phyloP scores from a whole-genome alignment of 2,797 vertebrate species.

The Psittacula derbiana region DNA sequence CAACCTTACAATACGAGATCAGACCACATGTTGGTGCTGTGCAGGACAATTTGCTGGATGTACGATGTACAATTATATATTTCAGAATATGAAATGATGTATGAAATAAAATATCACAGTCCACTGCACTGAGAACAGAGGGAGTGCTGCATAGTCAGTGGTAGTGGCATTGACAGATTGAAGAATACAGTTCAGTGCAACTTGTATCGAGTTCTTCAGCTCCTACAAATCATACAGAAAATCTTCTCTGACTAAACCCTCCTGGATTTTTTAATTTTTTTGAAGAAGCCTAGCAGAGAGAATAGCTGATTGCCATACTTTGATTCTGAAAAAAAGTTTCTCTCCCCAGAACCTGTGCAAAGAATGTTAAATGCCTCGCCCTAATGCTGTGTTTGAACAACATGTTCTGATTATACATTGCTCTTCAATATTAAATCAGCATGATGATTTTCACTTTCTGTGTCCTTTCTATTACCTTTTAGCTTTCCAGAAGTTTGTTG shows the following conservation, averaged over 20 bases:
- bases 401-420: not conserved
- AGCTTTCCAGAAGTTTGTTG: constrained; percentile 11
- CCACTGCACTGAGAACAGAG: not conserved
- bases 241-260: not conserved
- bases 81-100: constrained; percentile 17
- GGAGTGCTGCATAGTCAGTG: not conserved
- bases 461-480: constrained; percentile 5
- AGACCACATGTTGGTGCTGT: not conserved
- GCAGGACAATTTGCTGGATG: not conserved
- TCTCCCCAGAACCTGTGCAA: not conserved
- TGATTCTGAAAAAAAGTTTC: not conserved
- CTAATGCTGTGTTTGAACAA: not conserved
- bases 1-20: not conserved
- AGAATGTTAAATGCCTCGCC: not conserved
- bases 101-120: constrained; percentile 18
- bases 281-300: not conserved
- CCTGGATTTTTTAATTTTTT: not conserved
- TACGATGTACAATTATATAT: not conserved
- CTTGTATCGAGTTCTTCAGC: not conserved
- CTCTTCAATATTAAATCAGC: constrained; percentile 14
- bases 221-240: not conserved
- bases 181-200: not conserved
- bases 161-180: not conserved
- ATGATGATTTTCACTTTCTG: not conserved
- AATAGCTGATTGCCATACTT: not conserved